phyloP scores from a whole-genome alignment of 2,113 vertebrate species.

The Leptosomus discolor region DNA sequence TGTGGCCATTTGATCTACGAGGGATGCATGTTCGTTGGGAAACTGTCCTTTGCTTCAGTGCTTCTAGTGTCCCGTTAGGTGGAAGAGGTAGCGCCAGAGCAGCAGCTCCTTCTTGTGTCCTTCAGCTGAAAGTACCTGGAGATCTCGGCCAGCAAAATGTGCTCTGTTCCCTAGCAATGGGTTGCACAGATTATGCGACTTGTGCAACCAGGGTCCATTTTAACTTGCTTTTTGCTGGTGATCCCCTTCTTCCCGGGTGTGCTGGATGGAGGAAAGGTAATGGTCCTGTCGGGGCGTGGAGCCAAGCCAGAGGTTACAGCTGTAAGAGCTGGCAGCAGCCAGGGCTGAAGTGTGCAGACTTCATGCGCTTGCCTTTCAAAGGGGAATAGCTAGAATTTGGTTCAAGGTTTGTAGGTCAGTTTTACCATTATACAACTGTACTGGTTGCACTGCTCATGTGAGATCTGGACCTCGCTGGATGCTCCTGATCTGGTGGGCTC shows the following conservation, averaged over 20 bases:
- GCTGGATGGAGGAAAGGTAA: neutral
- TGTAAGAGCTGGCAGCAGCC: neutral
- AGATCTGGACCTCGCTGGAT: neutral
- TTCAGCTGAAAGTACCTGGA: neutral
- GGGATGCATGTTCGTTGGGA: neutral
- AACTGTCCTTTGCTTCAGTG: neutral
- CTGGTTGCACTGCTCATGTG: neutral
- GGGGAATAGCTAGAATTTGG: neutral
- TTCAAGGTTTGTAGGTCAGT: slow-evolving; percentile 37
- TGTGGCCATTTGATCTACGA: neutral
- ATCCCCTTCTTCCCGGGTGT: neutral
- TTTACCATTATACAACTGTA: neutral
- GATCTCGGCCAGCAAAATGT: neutral
- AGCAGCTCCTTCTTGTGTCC: neutral
- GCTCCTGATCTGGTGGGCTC: neutral
- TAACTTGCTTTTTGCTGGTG: neutral
- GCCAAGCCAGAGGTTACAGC: neutral
- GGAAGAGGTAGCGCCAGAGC: neutral
- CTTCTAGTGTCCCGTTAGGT: neutral
- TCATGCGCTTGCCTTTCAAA: accelerated
- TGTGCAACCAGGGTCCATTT: neutral
- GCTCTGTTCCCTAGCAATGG: accelerated
- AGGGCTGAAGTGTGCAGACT: neutral
- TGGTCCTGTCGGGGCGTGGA: neutral
- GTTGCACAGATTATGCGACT: neutral